Evolutionary conservation across 2,888 invertebrate genomes (phyloP).

Genomic region (Tenthredo livida): DNA sequence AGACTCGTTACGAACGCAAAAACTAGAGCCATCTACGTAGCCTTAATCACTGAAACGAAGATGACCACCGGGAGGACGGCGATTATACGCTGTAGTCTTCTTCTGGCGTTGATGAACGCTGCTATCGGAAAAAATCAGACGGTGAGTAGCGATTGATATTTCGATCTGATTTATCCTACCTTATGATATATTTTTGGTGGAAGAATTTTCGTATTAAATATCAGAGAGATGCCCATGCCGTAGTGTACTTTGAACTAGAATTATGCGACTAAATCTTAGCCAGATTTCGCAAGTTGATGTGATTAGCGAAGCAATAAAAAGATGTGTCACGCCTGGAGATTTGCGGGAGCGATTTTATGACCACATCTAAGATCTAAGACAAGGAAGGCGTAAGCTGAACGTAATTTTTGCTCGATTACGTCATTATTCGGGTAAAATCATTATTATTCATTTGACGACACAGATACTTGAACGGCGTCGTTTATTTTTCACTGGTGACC

Average conservation of each 20-base stretch:
- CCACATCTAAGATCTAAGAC: not conserved
- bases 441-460: constrained; percentile 45
- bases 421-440: constrained; percentile 37
- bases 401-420: constrained; percentile 38
- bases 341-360: not conserved
- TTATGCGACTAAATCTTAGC: not conserved
- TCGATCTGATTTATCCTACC: not conserved
- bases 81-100: constrained; percentile 44
- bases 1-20: constrained; percentile 2
- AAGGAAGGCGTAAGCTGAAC: constrained; percentile 1
- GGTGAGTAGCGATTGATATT: constrained; percentile 11
- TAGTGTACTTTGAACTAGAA: not conserved
- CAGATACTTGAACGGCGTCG: not conserved
- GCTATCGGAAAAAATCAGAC: constrained; percentile 33
- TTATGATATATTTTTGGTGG: not conserved
- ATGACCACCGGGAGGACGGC: constrained; percentile 44
- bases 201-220: not conserved
- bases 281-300: not conserved
- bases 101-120: constrained; percentile 38
- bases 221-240: not conserved
- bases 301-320: constrained; percentile 17
- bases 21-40: not conserved
- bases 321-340: not conserved
- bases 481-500: not conserved
- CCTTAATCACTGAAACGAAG: constrained; percentile 17